These are phyloP conservation scores for Lophura nycthemera DNA, from an alignment of 2,113 vertebrate species.

Conservation along the genomic window DNA sequence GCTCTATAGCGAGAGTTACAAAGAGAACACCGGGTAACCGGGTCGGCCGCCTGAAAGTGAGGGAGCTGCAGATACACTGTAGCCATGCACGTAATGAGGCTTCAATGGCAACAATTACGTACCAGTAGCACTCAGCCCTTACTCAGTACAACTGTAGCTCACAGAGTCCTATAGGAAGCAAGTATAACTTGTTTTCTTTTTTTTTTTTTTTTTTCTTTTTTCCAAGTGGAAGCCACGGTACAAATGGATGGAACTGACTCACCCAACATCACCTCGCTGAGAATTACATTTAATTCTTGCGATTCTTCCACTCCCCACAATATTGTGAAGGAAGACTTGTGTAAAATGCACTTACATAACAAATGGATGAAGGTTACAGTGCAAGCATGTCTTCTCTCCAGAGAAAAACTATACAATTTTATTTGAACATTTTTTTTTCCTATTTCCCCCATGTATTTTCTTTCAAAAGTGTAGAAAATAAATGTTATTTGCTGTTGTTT, in stretches of 20 bases:
- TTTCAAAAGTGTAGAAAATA: not conserved
- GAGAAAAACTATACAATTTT: not conserved
- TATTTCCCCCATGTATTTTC: not conserved
- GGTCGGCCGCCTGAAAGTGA: not conserved
- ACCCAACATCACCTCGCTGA: not conserved
- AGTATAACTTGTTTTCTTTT: not conserved
- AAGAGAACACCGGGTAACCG: not conserved
- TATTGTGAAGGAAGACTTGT: not conserved
- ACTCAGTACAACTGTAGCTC: not conserved
- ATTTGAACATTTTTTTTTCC: not conserved
- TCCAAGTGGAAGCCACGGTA: not conserved
- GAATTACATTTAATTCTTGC: not conserved
- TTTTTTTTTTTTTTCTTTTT: not conserved
- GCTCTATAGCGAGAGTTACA: not conserved
- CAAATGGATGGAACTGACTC: not conserved
- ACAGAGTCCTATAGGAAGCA: not conserved
- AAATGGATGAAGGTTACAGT: not conserved
- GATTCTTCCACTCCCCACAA: not conserved
- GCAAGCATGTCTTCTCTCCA: not conserved
- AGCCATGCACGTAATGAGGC: accelerated
- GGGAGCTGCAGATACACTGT: not conserved
- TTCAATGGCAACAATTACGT: not conserved
- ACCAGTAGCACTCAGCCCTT: not conserved
- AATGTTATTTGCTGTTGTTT: not conserved
- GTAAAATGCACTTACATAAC: not conserved